Evolutionary conservation across 1,140 invertebrate species (phyloP), one percentile per base, ranked within the genome.

Genomic region (Camponotus pennsylvanicus): DNA sequence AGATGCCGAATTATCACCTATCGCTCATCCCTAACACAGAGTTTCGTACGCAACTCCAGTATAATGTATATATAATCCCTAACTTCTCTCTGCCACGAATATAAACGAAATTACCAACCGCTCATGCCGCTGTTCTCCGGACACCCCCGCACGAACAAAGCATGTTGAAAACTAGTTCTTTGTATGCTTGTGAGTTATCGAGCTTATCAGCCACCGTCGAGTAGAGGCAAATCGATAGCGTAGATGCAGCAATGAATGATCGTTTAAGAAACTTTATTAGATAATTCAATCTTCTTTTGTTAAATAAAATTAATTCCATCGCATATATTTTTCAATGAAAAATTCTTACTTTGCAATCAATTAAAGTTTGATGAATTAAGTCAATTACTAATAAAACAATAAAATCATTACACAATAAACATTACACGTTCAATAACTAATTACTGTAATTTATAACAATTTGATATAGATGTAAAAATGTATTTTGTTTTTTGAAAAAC

Each of bases 121-220:
- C 57, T 66, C 75, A 73, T 61, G 57, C 37, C 52, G 77, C 45
- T 52, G 69, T 73, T 64, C 40, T 66, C 34, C 32, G 71, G 42
- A 37, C 9, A 8, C 13, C 45, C 7, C 76, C 7, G 69, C 40
- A 34, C 13, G 40, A 42, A 3, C 11, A 59, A 11, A 42, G 49
- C 86, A 82, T 69, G 86, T 90, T 86, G 86, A 82, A 88, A 90
- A 90, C 88, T 77, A 90, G 89, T 85, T 88, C 88, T 90, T 88
- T 88, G 80, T 90, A 90, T 86, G 70, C 88, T 21, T 61, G 37
- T 86, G 85, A 91, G 91, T 87, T 89, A 85, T 89, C 88, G 82
- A 34, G 70, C 85, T 89, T 89, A 89, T 89, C 89, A 85, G 88
- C 57, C 67, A 64, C 55, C n/a, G 34, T 37, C 40, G 45, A 79